These are phyloP conservation scores for Stenodema calcarata DNA, from an alignment of 2,888 invertebrate species.

Conservation along the genomic window DNA sequence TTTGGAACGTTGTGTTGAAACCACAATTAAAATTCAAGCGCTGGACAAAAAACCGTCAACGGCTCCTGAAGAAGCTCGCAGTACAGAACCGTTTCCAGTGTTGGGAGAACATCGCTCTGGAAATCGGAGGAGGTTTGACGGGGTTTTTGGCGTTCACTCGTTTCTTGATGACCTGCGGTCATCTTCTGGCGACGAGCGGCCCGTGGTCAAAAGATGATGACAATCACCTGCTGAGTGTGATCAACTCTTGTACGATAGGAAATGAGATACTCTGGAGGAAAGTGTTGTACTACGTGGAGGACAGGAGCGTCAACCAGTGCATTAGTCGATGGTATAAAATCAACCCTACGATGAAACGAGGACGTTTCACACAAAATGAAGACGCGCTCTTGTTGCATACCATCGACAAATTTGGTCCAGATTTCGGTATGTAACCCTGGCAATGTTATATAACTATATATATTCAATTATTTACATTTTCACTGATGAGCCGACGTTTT, in stretches of 20 bases:
- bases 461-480: too few relatives aligned
- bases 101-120: not conserved
- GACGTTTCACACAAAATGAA: not conserved
- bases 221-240: not conserved
- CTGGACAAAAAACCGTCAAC: not conserved
- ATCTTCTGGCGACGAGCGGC: not conserved
- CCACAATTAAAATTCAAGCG: not conserved
- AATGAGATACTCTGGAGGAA: not conserved
- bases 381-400: not conserved
- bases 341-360: not conserved
- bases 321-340: not conserved
- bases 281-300: not conserved
- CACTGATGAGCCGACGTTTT: too few relatives aligned
- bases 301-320: not conserved
- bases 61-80: not conserved
- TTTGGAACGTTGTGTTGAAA: not conserved
- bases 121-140: not conserved
- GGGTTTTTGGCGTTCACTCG: not conserved
- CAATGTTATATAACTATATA: too few relatives aligned
- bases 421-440: not conserved
- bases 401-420: not conserved
- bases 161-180: not conserved
- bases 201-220: not conserved
- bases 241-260: not conserved
- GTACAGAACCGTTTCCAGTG: not conserved